Conservation (phyloP, 2,888 invertebrate species). For the Trachelus troglodyta region DNA sequence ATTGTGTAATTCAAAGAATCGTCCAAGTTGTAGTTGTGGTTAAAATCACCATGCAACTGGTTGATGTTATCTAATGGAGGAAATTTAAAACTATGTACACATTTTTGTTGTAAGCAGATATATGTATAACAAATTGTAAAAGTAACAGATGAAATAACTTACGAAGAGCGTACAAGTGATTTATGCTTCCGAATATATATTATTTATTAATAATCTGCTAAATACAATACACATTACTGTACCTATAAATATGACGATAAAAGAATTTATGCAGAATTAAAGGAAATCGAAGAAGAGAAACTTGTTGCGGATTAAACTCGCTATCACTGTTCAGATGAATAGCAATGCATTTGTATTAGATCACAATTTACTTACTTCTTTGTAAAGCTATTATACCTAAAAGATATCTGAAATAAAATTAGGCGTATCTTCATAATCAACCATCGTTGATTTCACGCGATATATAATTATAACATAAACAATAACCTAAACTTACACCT, state of each 20-base stretch:
- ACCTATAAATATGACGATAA: slow-evolving; percentile 10
- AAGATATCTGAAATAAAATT: not conserved
- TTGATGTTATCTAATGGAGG: not conserved
- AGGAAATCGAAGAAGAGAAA: slow-evolving; percentile 6
- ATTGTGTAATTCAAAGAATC: not conserved
- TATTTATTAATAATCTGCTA: slow-evolving; percentile 14
- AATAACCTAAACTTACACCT: not conserved
- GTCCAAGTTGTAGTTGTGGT: not conserved
- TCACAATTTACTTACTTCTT: not conserved
- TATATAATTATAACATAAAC: not conserved
- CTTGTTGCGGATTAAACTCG: not conserved
- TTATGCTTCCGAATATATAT: not conserved
- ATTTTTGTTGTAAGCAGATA: too few relatives aligned
- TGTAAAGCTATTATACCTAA: not conserved
- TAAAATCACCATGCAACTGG: not conserved
- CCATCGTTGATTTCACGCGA: not conserved
- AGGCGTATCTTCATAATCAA: not conserved
- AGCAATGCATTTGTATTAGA: not conserved
- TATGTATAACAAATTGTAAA: too few relatives aligned
- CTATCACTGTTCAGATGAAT: not conserved
- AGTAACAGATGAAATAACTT: not conserved
- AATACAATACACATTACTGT: slow-evolving; percentile 17
- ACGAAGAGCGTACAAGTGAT: not conserved
- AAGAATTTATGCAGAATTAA: slow-evolving; percentile 31
- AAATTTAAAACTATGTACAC: not conserved